These are phyloP conservation scores for Acronicta aceris DNA, from an alignment of 2,888 invertebrate genomes.

Conservation along the genomic window DNA sequence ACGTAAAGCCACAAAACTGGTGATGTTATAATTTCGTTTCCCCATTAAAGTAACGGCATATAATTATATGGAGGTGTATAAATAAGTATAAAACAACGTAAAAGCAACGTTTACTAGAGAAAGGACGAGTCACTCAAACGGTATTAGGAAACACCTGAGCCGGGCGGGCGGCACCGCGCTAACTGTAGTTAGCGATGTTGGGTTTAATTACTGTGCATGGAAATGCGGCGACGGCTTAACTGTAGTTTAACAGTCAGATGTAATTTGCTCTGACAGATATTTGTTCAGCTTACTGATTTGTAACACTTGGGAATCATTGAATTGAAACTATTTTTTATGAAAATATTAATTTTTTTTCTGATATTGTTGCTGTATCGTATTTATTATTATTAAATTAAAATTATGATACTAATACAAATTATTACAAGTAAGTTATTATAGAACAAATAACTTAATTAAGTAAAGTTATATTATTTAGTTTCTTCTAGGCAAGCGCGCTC, in stretches of 20 bases:
- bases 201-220: background rate
- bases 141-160: constrained; percentile 79
- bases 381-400: too few species aligned
- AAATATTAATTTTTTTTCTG: too few species aligned
- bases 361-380: too few species aligned
- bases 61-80: constrained; percentile 42
- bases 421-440: too few species aligned
- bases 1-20: too few species aligned
- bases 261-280: background rate
- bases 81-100: constrained; percentile 42
- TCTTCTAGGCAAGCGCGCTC: too few species aligned
- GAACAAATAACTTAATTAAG: too few species aligned
- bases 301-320: too few species aligned
- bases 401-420: too few species aligned
- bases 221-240: background rate
- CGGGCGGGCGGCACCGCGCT: constrained; percentile 45
- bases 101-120: constrained; percentile 50
- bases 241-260: background rate
- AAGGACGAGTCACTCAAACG: constrained; percentile 78
- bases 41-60: constrained; percentile 13
- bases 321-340: too few species aligned
- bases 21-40: background rate
- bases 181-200: constrained; percentile 2
- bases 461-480: too few species aligned
- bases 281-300: background rate